A percentile compares a stretch with the other conserved stretches of the same genome.
Conservation (phyloP, 2,797 vertebrate species). For the Epinephelus coioides region DNA sequence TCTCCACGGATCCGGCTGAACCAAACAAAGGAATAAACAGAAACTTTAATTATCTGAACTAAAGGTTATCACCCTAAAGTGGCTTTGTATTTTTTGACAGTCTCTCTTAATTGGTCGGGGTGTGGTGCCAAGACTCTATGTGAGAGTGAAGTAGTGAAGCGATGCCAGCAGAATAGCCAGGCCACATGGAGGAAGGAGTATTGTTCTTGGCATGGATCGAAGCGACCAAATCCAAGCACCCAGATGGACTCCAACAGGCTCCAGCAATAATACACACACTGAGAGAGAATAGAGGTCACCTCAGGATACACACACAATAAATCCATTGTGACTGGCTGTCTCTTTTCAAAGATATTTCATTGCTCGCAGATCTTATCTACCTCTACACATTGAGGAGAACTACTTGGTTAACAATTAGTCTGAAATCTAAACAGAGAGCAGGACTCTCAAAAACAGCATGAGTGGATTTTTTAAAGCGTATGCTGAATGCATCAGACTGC, state of each 20-base stretch:
- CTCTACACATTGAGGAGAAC: constrained; percentile 32
- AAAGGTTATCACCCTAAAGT: constrained; percentile 56
- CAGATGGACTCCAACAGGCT: constrained; percentile 80
- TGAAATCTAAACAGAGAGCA: constrained; percentile 37
- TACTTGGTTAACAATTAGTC: constrained; percentile 51
- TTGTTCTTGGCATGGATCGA: constrained; percentile 78
- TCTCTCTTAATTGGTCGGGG: constrained; percentile 63
- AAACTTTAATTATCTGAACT: constrained; percentile 35
- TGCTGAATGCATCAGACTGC: neutral
- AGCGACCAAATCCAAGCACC: constrained; percentile 72
- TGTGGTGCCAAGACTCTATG: constrained; percentile 54
- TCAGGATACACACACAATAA: constrained; percentile 77
- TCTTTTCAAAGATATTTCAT: constrained; percentile 66
- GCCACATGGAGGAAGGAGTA: constrained; percentile 73
- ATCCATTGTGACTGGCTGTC: constrained; percentile 74
- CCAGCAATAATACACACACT: constrained; percentile 75
- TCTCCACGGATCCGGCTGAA: constrained; percentile 6
- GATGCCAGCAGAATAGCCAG: constrained; percentile 71
- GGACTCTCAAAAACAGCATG: constrained; percentile 22
- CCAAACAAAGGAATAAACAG: constrained; percentile 15
- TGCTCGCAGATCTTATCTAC: constrained; percentile 51
- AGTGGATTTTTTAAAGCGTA: constrained; percentile 17
- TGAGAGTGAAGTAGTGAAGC: constrained; percentile 65
- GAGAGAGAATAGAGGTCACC: constrained; percentile 73
- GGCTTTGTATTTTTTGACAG: constrained; percentile 38